Evolutionary conservation across 2,797 vertebrate species (phyloP).

Genomic region (Coccyzus lansbergi): DNA sequence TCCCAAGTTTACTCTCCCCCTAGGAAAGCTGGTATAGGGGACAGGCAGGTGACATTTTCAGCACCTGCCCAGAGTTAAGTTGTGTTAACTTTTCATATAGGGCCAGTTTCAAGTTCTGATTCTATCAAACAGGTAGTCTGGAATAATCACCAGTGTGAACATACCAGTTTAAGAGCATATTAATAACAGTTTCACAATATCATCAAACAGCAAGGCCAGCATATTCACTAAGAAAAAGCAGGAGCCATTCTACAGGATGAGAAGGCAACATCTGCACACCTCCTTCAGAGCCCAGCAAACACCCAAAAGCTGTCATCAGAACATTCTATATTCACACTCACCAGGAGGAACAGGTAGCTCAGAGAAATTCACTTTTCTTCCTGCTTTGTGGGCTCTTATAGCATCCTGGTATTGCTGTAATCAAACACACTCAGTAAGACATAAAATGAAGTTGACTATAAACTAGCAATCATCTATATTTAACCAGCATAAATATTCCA

Average conservation of each 20-base stretch:
- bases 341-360: constrained; percentile 94
- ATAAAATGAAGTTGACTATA: not conserved
- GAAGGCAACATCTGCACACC: not conserved
- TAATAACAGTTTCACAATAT: not conserved
- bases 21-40: not conserved
- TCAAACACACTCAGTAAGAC: not conserved
- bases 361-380: constrained; percentile 87
- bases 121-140: not conserved
- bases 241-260: not conserved
- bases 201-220: not conserved
- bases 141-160: not conserved
- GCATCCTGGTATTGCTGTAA: constrained; percentile 95
- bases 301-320: not conserved
- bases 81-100: not conserved
- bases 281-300: not conserved
- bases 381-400: constrained; percentile 89
- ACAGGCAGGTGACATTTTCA: not conserved
- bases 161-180: not conserved
- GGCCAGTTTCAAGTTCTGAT: not conserved
- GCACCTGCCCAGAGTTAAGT: not conserved
- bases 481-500: not conserved
- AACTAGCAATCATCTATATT: not conserved
- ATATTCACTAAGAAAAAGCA: not conserved
- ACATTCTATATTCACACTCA: constrained; percentile 60
- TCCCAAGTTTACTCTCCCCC: not conserved